Evolutionary conservation across 2,888 invertebrate species (phyloP), one percentile per base, ranked within the genome.

Genomic region (Aporophyla lueneburgensis): DNA sequence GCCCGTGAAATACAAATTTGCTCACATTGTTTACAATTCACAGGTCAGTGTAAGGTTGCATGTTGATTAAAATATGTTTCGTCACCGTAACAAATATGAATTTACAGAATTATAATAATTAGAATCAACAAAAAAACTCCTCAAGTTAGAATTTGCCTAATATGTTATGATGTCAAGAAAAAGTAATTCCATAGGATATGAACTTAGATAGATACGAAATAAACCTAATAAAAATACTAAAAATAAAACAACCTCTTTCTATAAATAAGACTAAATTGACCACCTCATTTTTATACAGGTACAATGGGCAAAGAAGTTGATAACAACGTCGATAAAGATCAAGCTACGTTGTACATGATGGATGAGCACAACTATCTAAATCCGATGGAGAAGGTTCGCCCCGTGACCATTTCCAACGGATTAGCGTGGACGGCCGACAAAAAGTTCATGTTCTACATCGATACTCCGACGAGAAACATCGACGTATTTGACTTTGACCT

Each of bases 391-490:
- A 93, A 93, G 81, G 93, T 96, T 2, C 91, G 94, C 0, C 96
- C 96, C 0, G 97, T 98, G 33, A 96, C 97, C 19, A 97, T 98
- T n/a, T 98, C 98, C 63, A 99, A 98, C 89, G 98, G 98, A 2
- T 93, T 98, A 10, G 97, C 97, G 0, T 99, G 98, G 98, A 98
- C 97, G 27, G 90, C 94, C 0, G 97, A 98, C 88, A 97, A 97
- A 89, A 97, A 97, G 80, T 97, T 97, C 87, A 97, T 98, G 97
- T 98, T 98, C 93, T 98, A 98, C 93, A 98, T 98, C 54, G 98
- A 99, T 93, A 97, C 98, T 0, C 97, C 97, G 0, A 97, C 98
- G 0, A 92, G 96, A 53, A 97, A 97, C 86, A 96, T 98, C 5
- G 97, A 97, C 73, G 97, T 97, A 14, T 98, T 98, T 89, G 97